Conservation (phyloP, 2,888 invertebrate species). For the Deilephila porcellus region DNA sequence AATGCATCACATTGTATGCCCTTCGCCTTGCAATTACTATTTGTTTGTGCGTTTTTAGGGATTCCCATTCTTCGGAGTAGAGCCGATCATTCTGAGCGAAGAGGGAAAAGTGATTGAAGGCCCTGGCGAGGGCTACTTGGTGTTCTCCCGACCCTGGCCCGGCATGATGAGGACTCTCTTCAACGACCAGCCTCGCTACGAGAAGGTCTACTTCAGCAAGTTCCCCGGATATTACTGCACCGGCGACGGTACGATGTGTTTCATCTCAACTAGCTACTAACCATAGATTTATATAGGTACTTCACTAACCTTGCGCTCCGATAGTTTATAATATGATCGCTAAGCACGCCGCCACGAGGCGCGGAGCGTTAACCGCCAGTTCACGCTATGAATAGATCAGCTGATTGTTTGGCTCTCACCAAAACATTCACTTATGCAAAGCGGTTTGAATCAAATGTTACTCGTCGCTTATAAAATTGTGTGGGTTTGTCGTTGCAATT, state of each 20-base stretch:
- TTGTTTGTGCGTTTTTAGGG: constrained; percentile 83
- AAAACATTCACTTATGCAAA: neutral
- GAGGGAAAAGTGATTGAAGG: constrained; percentile 93
- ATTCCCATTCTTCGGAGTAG: constrained; percentile 98
- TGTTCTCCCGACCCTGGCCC: constrained; percentile 98
- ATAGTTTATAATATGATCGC: constrained; percentile 3
- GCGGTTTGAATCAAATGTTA: neutral
- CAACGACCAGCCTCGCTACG: constrained; percentile 95
- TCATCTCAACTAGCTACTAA: neutral
- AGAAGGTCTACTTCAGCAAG: constrained; percentile 96
- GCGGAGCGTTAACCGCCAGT: constrained; percentile 7
- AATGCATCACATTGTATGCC: neutral
- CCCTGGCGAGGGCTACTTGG: constrained; percentile 96
- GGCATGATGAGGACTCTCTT: constrained; percentile 98
- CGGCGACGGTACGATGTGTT: constrained; percentile 91
- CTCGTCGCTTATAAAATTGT: neutral
- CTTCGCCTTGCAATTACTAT: neutral
- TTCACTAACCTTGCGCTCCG: too few species aligned
- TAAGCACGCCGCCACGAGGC: constrained; percentile 9
- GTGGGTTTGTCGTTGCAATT: neutral
- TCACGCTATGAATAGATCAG: constrained; percentile 19
- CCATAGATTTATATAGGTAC: neutral
- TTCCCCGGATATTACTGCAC: constrained; percentile 99
- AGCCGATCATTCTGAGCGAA: constrained; percentile 94
- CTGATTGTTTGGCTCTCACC: constrained; percentile 18